Conservation (phyloP, 2,888 invertebrate species). For the Cantharis flavilabris region DNA sequence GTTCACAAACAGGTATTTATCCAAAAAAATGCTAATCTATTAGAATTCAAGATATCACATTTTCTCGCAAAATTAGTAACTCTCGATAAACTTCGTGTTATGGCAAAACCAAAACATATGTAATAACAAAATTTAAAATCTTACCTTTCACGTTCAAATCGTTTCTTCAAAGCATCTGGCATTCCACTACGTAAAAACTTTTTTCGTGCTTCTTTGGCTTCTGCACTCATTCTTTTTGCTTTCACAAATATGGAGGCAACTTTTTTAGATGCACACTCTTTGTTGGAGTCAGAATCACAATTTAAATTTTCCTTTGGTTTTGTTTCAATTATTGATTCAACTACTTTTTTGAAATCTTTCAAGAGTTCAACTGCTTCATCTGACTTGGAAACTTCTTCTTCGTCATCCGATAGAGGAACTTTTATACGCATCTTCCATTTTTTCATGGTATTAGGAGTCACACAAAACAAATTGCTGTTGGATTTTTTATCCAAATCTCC, state of each 20-base stretch:
- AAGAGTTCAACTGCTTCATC: not conserved
- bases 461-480: not conserved
- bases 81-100: not conserved
- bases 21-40: too few relatives aligned
- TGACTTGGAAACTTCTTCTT: conserved; percentile 9
- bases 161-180: conserved; percentile 66
- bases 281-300: not conserved
- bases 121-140: not conserved
- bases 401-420: conserved; percentile 11
- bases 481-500: not conserved
- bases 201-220: conserved; percentile 65
- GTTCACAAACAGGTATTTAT: too few relatives aligned
- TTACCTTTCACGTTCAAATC: conserved; percentile 55
- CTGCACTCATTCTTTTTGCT: conserved; percentile 59
- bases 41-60: too few relatives aligned
- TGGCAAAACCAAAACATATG: too few relatives aligned
- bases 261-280: not conserved
- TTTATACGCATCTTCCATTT: conserved; percentile 39
- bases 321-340: conserved; percentile 1
- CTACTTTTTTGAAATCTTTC: too few relatives aligned
- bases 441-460: conserved; percentile 16
- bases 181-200: conserved; percentile 75
- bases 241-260: conserved; percentile 74
- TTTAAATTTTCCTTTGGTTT: not conserved
- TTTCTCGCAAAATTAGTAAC: too few relatives aligned